Evolutionary conservation across 1,140 invertebrate species (phyloP), one percentile per base, ranked within the genome.

Genomic region (Neodiprion virginianus): DNA sequence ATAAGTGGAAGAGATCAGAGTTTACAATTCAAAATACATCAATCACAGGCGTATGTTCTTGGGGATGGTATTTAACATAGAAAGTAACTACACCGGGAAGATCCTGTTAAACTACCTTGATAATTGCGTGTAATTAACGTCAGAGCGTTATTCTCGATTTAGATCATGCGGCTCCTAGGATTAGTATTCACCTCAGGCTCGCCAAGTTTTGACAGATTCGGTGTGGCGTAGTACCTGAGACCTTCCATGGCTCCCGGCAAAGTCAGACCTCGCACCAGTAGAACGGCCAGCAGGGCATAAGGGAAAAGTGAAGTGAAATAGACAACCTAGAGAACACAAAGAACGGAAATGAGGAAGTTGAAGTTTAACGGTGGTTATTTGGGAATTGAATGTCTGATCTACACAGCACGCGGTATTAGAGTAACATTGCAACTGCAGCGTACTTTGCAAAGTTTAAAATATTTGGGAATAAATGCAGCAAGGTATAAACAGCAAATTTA

Each of bases 231-330:
- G 86, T 97, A 99, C 66, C 92, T 90, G 77, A 99, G 98, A 47
- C 97, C 97, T 79, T 96, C 94, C 40, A 90, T 91, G 0, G 98
- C 96, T 0, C 98, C 98, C 0, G 96, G 96, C 23, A 99, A 87
- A 0, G 96, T 96, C 0, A 97, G 92, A 0, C 97, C 98, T 69
- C 96, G 90, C 0, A 95, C 92, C 14, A 99, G 87, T n/a, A 99
- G 90, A 71, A 98, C 97, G 74, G 97, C 91, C 5, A 99, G 90
- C 23, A 99, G 94, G 2, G 96, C 92, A 81, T 99, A 99, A 0
- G 98, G 98, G 48, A 97, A 95, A 23, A 98, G 89, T 0, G 98
- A 97, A 8, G 98, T 99, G 66, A 99, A 93, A 95, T 97, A 99
- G 11, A 99, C 98, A 8, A 96, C 97, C 95, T 97, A 79, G 75